A percentile compares a stretch with the other conserved stretches of the same genome.
These are phyloP conservation scores for Sicus ferrugineus DNA, from an alignment of 2,888 invertebrate species.

Conservation along the genomic window DNA sequence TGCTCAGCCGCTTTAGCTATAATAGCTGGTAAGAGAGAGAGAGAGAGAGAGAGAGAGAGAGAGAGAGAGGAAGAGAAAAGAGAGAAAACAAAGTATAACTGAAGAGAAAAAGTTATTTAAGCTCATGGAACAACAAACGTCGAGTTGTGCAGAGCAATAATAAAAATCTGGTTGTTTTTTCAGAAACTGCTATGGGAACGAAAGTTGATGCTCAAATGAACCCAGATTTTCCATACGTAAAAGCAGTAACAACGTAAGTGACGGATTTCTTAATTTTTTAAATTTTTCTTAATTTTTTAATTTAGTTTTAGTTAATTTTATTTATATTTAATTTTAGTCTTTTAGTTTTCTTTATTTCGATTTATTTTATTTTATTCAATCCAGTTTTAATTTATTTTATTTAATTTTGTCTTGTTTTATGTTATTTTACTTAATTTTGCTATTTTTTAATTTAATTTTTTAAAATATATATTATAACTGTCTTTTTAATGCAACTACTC, in stretches of 20 bases:
- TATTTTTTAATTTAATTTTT: neutral
- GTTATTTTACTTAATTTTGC: neutral
- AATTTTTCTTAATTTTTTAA: neutral
- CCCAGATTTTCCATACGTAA: conserved; percentile 74
- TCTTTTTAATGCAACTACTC: neutral
- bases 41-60: neutral
- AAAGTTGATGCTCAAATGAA: conserved; percentile 67
- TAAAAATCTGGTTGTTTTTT: neutral
- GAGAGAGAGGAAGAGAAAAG: neutral
- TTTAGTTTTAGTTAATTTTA: neutral
- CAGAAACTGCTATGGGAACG: conserved; percentile 60
- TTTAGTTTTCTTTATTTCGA: neutral
- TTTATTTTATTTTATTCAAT: neutral
- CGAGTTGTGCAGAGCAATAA: too few species aligned
- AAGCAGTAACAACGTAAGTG: conserved; percentile 73
- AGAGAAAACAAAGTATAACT: neutral
- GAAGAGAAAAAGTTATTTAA: too few species aligned
- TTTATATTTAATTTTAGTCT: neutral
- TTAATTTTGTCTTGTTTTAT: too few species aligned
- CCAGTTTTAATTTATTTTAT: neutral
- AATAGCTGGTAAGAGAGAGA: conserved; percentile 32
- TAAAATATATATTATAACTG: neutral
- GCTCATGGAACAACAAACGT: too few species aligned
- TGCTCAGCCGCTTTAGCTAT: conserved; percentile 43
- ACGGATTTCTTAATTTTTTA: too few species aligned